Percentiles rank a stretch among this genome's conserved stretches.
phyloP scores from a whole-genome alignment of 2,888 invertebrate species.

The Acleris sparsana region DNA sequence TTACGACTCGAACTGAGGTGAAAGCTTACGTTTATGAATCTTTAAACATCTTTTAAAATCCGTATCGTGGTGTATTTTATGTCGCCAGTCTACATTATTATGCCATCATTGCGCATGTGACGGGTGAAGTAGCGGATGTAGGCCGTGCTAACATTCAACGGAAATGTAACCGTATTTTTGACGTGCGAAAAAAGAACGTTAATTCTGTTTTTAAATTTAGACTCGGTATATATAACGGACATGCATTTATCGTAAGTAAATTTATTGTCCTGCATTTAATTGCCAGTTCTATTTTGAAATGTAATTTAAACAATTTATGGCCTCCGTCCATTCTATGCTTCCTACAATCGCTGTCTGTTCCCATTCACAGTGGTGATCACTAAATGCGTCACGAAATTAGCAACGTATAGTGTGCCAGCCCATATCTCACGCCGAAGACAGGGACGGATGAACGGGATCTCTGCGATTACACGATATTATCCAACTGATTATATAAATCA shows the following conservation, averaged over 20 bases:
- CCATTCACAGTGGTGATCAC: slow-evolving; percentile 72
- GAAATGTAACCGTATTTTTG: background rate
- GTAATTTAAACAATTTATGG: slow-evolving; percentile 68
- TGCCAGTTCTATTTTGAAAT: slow-evolving; percentile 60
- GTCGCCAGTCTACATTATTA: slow-evolving; percentile 39
- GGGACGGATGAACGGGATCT: slow-evolving; percentile 62
- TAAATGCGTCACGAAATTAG: slow-evolving; percentile 78
- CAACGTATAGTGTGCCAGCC: slow-evolving; percentile 74
- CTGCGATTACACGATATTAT: slow-evolving; percentile 71
- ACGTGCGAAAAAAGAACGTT: background rate
- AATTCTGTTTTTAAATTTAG: background rate
- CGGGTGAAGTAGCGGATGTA: slow-evolving; percentile 1
- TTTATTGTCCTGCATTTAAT: slow-evolving; percentile 60
- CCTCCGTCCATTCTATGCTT: slow-evolving; percentile 53
- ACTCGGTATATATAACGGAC: slow-evolving; percentile 46
- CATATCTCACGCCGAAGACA: slow-evolving; percentile 71
- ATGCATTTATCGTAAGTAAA: slow-evolving; percentile 42
- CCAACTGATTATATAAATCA: slow-evolving; percentile 65
- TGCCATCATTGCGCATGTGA: slow-evolving; percentile 22
- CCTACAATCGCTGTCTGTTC: slow-evolving; percentile 64
- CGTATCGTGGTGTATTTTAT: slow-evolving; percentile 59
- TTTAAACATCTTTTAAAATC: slow-evolving; percentile 77
- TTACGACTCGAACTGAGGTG: slow-evolving; percentile 74
- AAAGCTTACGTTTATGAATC: slow-evolving; percentile 76
- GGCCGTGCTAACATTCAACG: slow-evolving; percentile 49